These are phyloP conservation scores for Eulemur rubriventer DNA, from an alignment of 2,797 vertebrate genomes.

Conservation along the genomic window DNA sequence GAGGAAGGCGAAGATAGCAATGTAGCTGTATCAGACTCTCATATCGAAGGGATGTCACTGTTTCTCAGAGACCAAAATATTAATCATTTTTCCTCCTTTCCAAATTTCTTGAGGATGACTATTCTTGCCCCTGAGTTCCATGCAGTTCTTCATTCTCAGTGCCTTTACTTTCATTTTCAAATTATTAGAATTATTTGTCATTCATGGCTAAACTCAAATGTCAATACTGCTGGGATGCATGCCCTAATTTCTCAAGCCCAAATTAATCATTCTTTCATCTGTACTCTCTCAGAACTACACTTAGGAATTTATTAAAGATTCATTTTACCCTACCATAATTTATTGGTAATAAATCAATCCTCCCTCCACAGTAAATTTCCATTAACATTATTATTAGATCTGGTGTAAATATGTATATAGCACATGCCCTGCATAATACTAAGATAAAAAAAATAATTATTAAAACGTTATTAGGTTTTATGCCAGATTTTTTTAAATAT, in stretches of 20 bases:
- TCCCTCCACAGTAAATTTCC: not conserved
- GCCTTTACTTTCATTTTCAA: slow-evolving; percentile 17
- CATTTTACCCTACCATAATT: slow-evolving; percentile 55
- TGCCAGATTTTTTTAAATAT: not conserved
- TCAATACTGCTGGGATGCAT: not conserved
- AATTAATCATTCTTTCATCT: slow-evolving; percentile 67
- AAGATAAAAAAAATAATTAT: slow-evolving; percentile 10
- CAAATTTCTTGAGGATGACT: not conserved
- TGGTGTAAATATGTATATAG: not conserved
- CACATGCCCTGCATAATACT: not conserved
- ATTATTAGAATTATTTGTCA: slow-evolving; percentile 58
- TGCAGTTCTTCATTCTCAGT: not conserved
- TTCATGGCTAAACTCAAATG: slow-evolving; percentile 48
- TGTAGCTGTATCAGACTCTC: rapidly evolving
- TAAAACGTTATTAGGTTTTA: not conserved
- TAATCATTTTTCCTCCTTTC: not conserved
- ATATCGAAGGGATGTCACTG: not conserved
- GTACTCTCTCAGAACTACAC: not conserved
- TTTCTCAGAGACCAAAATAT: not conserved
- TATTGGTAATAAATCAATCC: slow-evolving; percentile 50
- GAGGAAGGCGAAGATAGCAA: not conserved
- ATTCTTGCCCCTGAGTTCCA: not conserved
- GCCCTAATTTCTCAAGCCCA: slow-evolving; percentile 41
- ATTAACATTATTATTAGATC: slow-evolving; percentile 24
- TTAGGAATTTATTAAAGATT: slow-evolving; percentile 64